These are phyloP conservation scores for Tupiocoris notatus DNA, from an alignment of 2,888 invertebrate species.

Conservation along the genomic window DNA sequence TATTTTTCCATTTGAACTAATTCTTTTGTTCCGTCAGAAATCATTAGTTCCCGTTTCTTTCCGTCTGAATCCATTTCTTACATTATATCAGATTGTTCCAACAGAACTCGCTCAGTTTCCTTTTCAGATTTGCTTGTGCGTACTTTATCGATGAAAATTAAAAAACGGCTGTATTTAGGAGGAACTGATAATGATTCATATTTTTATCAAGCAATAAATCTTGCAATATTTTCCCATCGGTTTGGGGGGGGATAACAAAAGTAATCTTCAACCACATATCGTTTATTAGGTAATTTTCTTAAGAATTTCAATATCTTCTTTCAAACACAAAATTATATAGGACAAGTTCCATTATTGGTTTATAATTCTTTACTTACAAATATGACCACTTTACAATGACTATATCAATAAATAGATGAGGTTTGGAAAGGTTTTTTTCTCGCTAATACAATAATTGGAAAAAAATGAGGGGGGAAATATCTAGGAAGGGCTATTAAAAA, in stretches of 20 bases:
- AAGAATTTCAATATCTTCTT: constrained; percentile 48
- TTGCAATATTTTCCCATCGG: background rate
- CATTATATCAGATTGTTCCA: no score
- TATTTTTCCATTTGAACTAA: no score
- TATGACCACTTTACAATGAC: constrained; percentile 50
- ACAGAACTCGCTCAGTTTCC: no score
- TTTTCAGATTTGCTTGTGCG: no score
- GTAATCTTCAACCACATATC: constrained; percentile 45
- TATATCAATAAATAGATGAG: constrained; percentile 47
- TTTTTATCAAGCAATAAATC: constrained; percentile 12
- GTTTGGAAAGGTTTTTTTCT: constrained; percentile 38
- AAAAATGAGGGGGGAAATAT: constrained; percentile 18
- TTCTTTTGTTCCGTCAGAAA: no score
- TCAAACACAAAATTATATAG: constrained; percentile 50
- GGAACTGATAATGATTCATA: no score
- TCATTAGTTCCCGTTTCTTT: no score
- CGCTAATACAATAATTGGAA: constrained; percentile 7
- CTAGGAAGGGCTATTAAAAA: constrained; percentile 38
- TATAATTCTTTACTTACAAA: constrained; percentile 48
- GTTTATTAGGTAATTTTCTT: constrained; percentile 48
- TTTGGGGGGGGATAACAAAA: no score
- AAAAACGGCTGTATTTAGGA: no score
- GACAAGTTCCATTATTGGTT: constrained; percentile 48
- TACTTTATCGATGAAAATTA: no score
- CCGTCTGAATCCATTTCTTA: no score